Evolutionary conservation across 2,797 vertebrate species (phyloP), one percentile per base, ranked within the genome.

Genomic region (Percopsis omiscomaycus): DNA sequence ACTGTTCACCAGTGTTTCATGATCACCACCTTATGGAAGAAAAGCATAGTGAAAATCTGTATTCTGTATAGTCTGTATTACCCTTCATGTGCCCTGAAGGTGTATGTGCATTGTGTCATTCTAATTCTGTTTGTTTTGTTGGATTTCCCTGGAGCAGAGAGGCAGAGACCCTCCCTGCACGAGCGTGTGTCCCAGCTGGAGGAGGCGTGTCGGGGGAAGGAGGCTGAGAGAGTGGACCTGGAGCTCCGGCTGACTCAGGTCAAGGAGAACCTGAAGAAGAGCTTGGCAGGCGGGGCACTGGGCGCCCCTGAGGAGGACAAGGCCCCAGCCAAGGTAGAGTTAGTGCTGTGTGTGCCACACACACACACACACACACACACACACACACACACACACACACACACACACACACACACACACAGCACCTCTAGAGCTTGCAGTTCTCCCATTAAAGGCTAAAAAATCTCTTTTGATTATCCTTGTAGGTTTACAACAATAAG

Each of bases 241-340:
- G 96, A 98, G 81, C 93, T 96, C 45, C 88, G 80, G 75, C 90
- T 98, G 29, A 92, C 92, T 0, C 91, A 92, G 42, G 96, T 96
- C 76, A 95, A 95, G 81, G 95, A 97, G 72, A 93, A 91, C 77
- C 85, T 98, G 27, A 96, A 95, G 84, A 95, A 94, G 85, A 95
- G 94, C 0, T 81, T 94, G 82, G 94, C 95, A 0, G 94, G 95
- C 4, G 95, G 95, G 27, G 92, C 91, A 1, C 86, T 95, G 73
- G 93, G 93, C 1, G 89, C 94, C 1, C 86, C 94, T 0, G 64
- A 89, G 37, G 91, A 93, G 57, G 49, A 71, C 49, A 94, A 91
- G 73, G 80, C 84, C 22, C 91, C 89, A 46, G 82, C 67, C 10
- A 89, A 84, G 90, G 96, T 96, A 87, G 1, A 5, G 65, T 57